Conservation (phyloP, 2,888 invertebrate genomes). For the Helleia helle region DNA sequence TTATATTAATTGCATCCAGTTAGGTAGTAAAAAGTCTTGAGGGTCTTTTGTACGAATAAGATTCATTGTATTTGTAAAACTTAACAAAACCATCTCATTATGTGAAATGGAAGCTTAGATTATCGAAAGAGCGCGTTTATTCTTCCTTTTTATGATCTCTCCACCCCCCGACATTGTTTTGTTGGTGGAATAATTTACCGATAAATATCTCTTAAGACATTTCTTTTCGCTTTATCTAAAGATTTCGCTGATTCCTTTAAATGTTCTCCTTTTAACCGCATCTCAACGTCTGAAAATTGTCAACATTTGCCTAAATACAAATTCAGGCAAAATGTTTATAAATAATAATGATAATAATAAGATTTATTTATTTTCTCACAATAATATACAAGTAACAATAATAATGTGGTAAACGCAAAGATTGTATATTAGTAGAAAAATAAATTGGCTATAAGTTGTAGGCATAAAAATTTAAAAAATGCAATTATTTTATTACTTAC, state of each 20-base stretch:
- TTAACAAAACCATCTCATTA: conserved; percentile 21
- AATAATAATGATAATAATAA: too few species aligned
- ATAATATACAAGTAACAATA: too few species aligned
- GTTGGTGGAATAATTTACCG: conserved; percentile 55
- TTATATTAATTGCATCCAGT: too few species aligned
- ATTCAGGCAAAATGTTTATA: too few species aligned
- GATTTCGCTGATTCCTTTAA: conserved; percentile 62
- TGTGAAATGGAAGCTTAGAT: conserved; percentile 20
- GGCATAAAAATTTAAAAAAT: too few species aligned
- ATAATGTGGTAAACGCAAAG: too few species aligned
- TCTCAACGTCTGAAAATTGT: conserved; percentile 30
- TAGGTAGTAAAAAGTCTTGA: too few species aligned
- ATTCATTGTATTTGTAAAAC: conserved; percentile 3
- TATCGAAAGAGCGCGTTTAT: conserved; percentile 31
- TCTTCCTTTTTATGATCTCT: conserved; percentile 46
- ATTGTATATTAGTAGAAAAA: too few species aligned
- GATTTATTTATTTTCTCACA: too few species aligned
- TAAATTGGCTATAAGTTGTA: too few species aligned
- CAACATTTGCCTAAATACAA: conserved; percentile 13
- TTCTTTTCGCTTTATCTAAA: conserved; percentile 60
- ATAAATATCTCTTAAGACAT: conserved; percentile 62
- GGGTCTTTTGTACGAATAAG: too few species aligned
- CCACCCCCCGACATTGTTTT: conserved; percentile 34
- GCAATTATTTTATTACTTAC: too few species aligned
- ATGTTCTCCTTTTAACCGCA: conserved; percentile 52